Conservation (phyloP, 2,113 vertebrate species). For the Hippocampus guttulatus region DNA sequence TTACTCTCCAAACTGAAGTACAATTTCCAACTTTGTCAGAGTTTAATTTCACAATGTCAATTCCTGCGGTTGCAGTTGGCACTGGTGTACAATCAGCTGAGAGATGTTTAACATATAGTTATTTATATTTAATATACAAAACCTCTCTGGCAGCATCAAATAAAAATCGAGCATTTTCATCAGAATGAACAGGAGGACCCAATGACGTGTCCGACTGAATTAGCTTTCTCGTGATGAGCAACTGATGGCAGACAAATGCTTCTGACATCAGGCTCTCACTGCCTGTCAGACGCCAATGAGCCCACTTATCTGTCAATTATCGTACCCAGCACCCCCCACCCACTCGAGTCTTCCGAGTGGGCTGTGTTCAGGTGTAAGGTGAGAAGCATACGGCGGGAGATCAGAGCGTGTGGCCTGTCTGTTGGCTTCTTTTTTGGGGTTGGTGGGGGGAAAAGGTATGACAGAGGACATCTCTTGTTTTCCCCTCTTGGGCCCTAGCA, state of each 20-base stretch:
- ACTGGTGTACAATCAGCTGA: too few species aligned
- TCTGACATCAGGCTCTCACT: not conserved
- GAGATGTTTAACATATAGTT: too few species aligned
- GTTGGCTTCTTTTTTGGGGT: slow-evolving; percentile 7
- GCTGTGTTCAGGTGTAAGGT: slow-evolving; percentile 58
- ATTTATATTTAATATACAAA: too few species aligned
- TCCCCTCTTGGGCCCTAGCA: slow-evolving; percentile 37
- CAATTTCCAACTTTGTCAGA: too few species aligned
- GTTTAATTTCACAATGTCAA: too few species aligned
- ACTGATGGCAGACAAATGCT: not conserved
- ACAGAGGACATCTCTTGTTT: slow-evolving; percentile 33
- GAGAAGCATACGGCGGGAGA: slow-evolving; percentile 41
- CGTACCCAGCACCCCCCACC: not conserved
- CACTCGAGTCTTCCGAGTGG: not conserved
- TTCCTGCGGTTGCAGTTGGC: too few species aligned
- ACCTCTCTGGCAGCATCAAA: not conserved
- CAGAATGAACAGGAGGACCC: not conserved
- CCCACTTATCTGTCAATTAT: slow-evolving; percentile 12
- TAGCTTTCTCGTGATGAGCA: not conserved
- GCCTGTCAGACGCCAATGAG: not conserved
- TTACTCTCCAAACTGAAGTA: too few species aligned
- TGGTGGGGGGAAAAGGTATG: slow-evolving; percentile 18
- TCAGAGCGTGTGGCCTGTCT: not conserved
- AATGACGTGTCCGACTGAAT: not conserved
- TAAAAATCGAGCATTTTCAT: not conserved